Base-by-base conservation (phyloP, 2,113 vertebrate species). In the Mirounga angustirostris region DNA sequence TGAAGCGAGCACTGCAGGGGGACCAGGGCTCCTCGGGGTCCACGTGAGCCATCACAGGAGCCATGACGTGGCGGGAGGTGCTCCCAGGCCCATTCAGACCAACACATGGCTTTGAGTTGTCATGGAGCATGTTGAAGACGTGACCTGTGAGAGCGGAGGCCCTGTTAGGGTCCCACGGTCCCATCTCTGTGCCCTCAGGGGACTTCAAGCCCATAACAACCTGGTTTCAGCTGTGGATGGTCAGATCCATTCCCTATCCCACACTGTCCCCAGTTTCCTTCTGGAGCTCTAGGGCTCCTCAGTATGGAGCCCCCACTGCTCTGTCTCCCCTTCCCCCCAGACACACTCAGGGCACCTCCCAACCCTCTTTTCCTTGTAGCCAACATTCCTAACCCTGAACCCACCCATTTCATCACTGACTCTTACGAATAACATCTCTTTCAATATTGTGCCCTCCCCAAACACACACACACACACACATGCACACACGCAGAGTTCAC, bases 61-160 rank as follows among this genome's bases (percentile, higher is more conserved):
- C 99, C 99, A 99, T 99, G 90, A 99, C 92, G 0, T 97, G 98
- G 40, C 97, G 98, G 10, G 97, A 40, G 43, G 89, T 82, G 13
- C 98, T 96, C 2, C 83, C 40, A 0, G 1, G 97, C 5, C 95
- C 19, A 13, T 99, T 99, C 69, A 98, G 85, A 58, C 95, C 94
- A 1, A 5, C 33, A 9, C 99, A 99, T 0, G 90, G 94, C 96
- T 98, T 98, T 28, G 99, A 98, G 54, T 98, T 98, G 54, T 99
- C 99, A 4, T 99, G 99, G 1, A 99, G 98, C 98, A 99, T 99
- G 94, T 96, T 99, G 98, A 99, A 99, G 46, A 99, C 97, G 0
- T 99, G 99, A 4, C 99, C 99, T 99, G 83, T 30, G 58, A 76
- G 33, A 58, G 18, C 16, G 81, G 36, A 96, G 28, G 52, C 12